Percentiles rank a stretch among this genome's conserved stretches.
phyloP scores from a whole-genome alignment of 1,140 invertebrate genomes.

The Araneus ventricosus region DNA sequence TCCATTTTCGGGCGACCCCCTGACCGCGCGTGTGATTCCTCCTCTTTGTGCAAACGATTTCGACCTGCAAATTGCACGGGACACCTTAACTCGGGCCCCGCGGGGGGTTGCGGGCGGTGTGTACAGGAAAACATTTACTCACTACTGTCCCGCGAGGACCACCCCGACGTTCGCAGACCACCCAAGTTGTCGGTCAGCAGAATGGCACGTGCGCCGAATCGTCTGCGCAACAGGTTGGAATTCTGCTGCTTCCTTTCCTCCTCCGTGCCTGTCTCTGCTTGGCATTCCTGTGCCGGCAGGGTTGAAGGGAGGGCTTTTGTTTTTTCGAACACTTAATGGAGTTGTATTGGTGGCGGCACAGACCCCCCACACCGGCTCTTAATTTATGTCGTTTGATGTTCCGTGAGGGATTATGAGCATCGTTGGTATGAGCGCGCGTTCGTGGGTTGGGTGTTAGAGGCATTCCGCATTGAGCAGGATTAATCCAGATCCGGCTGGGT shows the following conservation, averaged over 20 bases:
- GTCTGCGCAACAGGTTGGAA: slow-evolving; percentile 21
- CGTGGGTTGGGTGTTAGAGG: slow-evolving; percentile 2
- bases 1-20: neutral
- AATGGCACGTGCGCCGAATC: slow-evolving; percentile 19
- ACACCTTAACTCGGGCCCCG: neutral
- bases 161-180: neutral
- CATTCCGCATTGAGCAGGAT: slow-evolving; percentile 10
- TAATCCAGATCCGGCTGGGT: neutral
- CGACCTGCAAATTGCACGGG: neutral
- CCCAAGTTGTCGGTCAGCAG: slow-evolving; percentile 23
- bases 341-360: neutral
- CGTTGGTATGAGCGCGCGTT: neutral
- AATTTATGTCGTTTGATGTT: slow-evolving; percentile 21
- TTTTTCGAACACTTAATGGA: neutral
- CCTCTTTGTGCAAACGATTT: neutral
- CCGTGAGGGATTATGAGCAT: neutral
- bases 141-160: slow-evolving; percentile 25
- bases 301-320: neutral
- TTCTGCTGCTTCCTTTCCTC: neutral
- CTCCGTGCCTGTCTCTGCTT: neutral
- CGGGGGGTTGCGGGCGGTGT: slow-evolving; percentile 6
- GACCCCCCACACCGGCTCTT: neutral
- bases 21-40: neutral
- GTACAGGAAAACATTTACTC: slow-evolving; percentile 40
- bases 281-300: neutral